Conservation (phyloP, 2,113 vertebrate genomes). For the Tachysurus vachellii region DNA sequence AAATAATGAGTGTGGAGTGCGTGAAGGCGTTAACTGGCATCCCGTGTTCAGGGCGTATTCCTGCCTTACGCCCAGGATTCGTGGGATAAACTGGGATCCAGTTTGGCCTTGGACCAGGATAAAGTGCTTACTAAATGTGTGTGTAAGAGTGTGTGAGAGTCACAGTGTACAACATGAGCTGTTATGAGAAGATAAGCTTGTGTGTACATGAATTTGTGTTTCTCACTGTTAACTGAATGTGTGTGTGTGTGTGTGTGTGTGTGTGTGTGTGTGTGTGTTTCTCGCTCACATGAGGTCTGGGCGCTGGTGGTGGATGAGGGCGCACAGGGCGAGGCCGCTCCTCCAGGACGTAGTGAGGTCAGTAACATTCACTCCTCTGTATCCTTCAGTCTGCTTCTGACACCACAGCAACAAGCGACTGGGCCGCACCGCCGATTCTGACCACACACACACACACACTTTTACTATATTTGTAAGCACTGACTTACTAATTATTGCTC, state of each 20-base stretch:
- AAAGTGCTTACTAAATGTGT: neutral
- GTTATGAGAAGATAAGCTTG: neutral
- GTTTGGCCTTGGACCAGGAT: neutral
- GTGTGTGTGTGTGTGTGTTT: neutral
- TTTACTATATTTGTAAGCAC: neutral
- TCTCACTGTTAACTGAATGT: neutral
- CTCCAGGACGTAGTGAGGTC: conserved; percentile 89
- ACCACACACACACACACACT: conserved; percentile 8
- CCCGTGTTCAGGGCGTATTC: neutral
- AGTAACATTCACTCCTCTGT: conserved; percentile 78
- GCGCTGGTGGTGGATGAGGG: conserved; percentile 89
- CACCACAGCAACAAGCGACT: conserved; percentile 91
- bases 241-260: neutral
- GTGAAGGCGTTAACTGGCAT: neutral
- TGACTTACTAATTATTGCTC: neutral
- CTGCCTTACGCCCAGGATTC: neutral
- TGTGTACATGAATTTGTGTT: neutral
- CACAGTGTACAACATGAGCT: neutral
- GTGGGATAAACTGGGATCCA: neutral
- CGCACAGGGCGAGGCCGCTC: conserved; percentile 89
- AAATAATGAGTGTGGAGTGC: neutral
- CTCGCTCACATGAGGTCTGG: conserved; percentile 87
- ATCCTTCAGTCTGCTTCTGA: conserved; percentile 89
- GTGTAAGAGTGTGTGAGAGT: neutral
- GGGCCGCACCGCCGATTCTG: conserved; percentile 87